These are phyloP conservation scores for Saimiri boliviensis DNA, from an alignment of 2,113 vertebrate species.

Conservation along the genomic window DNA sequence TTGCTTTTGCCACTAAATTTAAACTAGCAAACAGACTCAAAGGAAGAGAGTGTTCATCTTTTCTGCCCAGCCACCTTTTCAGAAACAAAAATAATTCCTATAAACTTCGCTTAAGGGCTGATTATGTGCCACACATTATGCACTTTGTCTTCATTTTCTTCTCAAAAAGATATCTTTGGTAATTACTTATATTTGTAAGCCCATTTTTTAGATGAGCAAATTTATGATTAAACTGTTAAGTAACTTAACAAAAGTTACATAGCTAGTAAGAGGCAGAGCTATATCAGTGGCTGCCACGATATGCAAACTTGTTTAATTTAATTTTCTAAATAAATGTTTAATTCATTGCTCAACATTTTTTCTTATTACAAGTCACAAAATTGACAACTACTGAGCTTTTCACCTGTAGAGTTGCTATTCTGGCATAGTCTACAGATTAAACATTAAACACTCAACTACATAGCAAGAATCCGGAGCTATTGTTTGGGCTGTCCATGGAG, in stretches of 20 bases:
- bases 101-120: neutral
- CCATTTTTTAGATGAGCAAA: constrained; percentile 13
- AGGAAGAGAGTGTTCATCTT: neutral
- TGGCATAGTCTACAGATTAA: neutral
- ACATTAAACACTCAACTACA: neutral
- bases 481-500: neutral
- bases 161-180: neutral
- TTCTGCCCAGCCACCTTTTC: neutral
- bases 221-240: neutral
- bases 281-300: neutral
- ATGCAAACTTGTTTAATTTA: neutral
- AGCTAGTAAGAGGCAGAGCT: neutral
- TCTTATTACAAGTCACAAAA: neutral
- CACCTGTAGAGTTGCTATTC: neutral
- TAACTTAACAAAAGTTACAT: neutral
- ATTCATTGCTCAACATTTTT: neutral
- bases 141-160: neutral
- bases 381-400: neutral
- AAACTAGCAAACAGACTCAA: neutral
- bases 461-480: neutral
- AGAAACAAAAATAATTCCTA: neutral
- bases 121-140: neutral
- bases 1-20: neutral
- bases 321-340: neutral
- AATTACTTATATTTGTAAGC: neutral